Base-by-base conservation (phyloP, 2,113 vertebrate genomes). In the Anoplopoma fimbria region DNA sequence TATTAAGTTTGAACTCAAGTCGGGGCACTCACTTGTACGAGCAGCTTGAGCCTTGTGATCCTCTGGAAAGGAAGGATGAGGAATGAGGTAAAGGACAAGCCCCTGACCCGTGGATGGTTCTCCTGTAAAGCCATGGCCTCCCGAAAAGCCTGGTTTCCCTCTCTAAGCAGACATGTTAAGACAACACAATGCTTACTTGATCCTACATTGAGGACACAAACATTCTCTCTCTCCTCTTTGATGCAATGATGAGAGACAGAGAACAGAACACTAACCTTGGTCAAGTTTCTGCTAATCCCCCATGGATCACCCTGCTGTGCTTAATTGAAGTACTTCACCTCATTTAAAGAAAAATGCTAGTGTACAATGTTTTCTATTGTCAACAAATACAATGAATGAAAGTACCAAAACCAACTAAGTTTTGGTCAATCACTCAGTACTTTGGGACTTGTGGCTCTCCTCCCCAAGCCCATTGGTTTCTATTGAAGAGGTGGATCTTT, bases 51-150 rank as follows among this genome's bases (percentile, higher is more conserved):
- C n/a, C 97, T 95, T 0, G 97, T 99, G 94, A 99, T 99, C 91
- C 98, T 96, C 90, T 99, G 98, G 92, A 99, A 99, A 0, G 98
- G 98, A 75, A 99, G 95, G 88, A 99, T 99, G 78, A 99, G 96
- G 92, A 99, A 99, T 12, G 98, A 99, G 9, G 97, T 97, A 75
- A 99, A 98, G 13, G 97, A 97, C 47, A 99, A 94, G 53, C 98
- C 97, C 86, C 95, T 95, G 84, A 98, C 98, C 81, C 96, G 93
- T 27, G 97, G 94, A 88, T 98, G 96, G 19, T 96, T 95, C 93
- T 99, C 97, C 91, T 99, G 93, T 84, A 93, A 64, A 2, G 96
- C 89, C 75, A 99, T 96, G 73, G 96, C 85, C 38, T 98, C 97
- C 57, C 97, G 96, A 77, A 99, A 99, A 31, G 95, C 92, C 40